A percentile compares a stretch with the other conserved stretches of the same genome.
These are phyloP conservation scores for Haliclona indistincta DNA, from an alignment of 37 sponge, comb jelly and placozoan species.

Conservation along the genomic window DNA sequence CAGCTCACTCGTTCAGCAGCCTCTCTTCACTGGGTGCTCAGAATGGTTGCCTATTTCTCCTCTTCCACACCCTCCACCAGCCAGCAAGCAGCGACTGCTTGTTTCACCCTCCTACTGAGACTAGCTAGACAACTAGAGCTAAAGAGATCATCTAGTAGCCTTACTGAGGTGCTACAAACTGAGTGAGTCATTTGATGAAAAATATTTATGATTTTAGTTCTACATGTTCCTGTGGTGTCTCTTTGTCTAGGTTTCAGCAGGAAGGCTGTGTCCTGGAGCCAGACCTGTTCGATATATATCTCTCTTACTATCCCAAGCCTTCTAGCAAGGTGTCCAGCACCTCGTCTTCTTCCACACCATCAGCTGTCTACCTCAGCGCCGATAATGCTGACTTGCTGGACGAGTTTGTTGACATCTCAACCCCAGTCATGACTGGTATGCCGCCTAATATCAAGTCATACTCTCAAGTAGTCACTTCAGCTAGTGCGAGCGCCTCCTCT, in stretches of 20 bases:
- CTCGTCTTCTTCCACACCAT: neutral
- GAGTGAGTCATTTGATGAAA: slow-evolving; percentile 28
- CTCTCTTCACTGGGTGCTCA: slow-evolving; percentile 49
- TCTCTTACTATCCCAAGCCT: neutral
- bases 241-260: slow-evolving; percentile 35
- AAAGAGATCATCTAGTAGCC: slow-evolving; percentile 24
- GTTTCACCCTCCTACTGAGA: slow-evolving; percentile 29
- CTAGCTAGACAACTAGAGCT: slow-evolving; percentile 10
- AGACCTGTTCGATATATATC: slow-evolving; percentile 49
- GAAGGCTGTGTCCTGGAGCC: slow-evolving; percentile 51
- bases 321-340: neutral
- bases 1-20: slow-evolving; percentile 32
- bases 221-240: neutral
- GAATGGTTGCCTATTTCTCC: slow-evolving; percentile 22
- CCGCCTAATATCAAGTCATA: neutral
- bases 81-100: neutral
- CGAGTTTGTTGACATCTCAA: neutral
- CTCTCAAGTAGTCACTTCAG: neutral
- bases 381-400: neutral
- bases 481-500: neutral
- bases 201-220: neutral
- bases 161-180: slow-evolving; percentile 44
- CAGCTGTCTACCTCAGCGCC: neutral
- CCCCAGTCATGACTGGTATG: neutral
- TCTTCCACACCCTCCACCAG: neutral